These are phyloP conservation scores for Caenorhabditis brenneri DNA, from an alignment of 1,140 invertebrate genomes.

Conservation along the genomic window DNA sequence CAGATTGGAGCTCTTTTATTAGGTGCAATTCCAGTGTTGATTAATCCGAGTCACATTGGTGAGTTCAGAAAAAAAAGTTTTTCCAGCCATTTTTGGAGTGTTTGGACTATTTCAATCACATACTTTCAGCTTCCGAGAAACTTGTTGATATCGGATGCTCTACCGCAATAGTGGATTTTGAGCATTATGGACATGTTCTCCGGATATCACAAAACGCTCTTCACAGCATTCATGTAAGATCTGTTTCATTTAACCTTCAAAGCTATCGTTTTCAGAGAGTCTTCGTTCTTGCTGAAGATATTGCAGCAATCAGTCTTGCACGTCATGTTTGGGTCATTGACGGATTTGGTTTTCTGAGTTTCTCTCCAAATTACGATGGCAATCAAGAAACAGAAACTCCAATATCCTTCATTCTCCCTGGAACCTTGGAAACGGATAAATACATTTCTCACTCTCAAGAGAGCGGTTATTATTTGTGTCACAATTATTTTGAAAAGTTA, in stretches of 20 bases:
- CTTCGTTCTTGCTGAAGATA: conserved; percentile 1
- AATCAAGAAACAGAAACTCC: neutral
- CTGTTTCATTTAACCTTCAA: neutral
- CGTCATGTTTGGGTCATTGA: conserved; percentile 19
- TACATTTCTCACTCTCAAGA: neutral
- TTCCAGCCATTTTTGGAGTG: too few relatives aligned
- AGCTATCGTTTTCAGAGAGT: neutral
- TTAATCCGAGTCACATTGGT: conserved; percentile 35
- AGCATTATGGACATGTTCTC: conserved; percentile 26
- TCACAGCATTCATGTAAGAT: neutral
- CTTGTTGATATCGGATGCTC: neutral
- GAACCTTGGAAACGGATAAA: conserved; percentile 12
- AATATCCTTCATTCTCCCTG: neutral
- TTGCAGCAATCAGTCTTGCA: conserved; percentile 12
- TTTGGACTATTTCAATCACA: too few relatives aligned
- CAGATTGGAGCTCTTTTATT: neutral
- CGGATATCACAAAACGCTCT: neutral
- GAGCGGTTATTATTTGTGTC: neutral
- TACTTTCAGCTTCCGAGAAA: conserved; percentile 30
- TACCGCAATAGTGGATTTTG: neutral
- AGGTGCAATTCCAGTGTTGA: conserved; percentile 12
- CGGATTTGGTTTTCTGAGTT: conserved; percentile 4
- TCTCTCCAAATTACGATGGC: neutral
- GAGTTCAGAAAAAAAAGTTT: neutral
- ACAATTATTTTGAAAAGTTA: neutral